phyloP scores from a whole-genome alignment of 1,140 invertebrate species.

The Pogonomyrmex californicus region DNA sequence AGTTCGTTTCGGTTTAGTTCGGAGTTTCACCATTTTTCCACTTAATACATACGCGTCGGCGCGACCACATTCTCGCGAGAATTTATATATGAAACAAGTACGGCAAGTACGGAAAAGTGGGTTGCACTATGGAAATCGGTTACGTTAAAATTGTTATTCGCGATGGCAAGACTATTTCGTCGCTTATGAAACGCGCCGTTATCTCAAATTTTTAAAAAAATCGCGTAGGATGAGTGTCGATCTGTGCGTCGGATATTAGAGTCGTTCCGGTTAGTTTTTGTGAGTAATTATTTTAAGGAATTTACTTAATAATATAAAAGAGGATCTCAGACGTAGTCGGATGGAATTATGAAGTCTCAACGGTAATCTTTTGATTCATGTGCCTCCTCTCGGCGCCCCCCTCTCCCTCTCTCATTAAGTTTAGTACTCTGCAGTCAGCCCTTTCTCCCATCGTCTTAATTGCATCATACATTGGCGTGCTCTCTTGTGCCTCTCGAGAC shows the following conservation, averaged over 20 bases:
- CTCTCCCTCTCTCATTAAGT: constrained; percentile 1
- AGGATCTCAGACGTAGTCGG: background rate
- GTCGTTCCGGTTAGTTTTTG: constrained; percentile 1
- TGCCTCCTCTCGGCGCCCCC: background rate
- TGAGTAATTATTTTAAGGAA: constrained; percentile 24
- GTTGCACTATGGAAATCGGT: background rate
- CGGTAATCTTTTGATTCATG: background rate
- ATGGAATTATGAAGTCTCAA: constrained; percentile 1
- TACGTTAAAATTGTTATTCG: constrained; percentile 2
- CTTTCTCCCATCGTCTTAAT: constrained; percentile 8
- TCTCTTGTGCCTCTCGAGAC: constrained; percentile 3
- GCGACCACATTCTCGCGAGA: background rate
- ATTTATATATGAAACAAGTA: constrained; percentile 15
- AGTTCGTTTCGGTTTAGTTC: constrained; percentile 40
- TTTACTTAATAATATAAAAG: background rate
- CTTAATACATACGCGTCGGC: constrained; percentile 10
- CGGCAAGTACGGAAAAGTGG: background rate
- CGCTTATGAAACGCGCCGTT: background rate
- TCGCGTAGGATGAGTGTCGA: no score
- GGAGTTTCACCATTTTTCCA: constrained; percentile 48
- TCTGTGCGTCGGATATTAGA: background rate
- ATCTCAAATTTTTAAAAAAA: background rate
- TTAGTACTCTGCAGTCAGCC: background rate
- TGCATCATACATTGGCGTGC: background rate
- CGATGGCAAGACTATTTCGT: background rate